Conservation (phyloP, 2,797 vertebrate genomes). For the Enteromius trimaculatus region DNA sequence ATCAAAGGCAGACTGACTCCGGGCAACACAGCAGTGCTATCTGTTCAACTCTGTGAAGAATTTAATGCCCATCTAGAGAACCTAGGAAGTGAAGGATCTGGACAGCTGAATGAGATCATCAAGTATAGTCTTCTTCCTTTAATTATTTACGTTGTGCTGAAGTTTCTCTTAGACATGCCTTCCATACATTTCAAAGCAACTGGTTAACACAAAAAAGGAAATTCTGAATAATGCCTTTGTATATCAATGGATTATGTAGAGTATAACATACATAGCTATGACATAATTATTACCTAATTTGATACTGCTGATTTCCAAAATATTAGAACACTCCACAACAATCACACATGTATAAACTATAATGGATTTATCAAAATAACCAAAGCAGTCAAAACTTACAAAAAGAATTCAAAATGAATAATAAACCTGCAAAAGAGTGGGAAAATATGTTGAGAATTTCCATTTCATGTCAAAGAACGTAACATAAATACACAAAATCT, state of each 20-base stretch:
- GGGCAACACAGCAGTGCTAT: conserved; percentile 68
- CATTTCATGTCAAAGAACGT: neutral
- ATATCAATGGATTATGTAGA: neutral
- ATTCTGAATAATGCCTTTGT: neutral
- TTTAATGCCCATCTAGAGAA: conserved; percentile 72
- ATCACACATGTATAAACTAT: neutral
- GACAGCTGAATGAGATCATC: conserved; percentile 73
- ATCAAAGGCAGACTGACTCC: conserved; percentile 78
- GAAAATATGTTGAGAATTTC: neutral
- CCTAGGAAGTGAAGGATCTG: conserved; percentile 69
- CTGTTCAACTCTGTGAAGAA: conserved; percentile 70
- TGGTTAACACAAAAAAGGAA: neutral
- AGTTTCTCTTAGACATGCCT: neutral
- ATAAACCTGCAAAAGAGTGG: neutral
- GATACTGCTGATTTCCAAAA: neutral
- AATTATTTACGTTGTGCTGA: conserved; percentile 37
- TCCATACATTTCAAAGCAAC: neutral
- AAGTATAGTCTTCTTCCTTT: conserved; percentile 70
- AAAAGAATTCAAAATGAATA: neutral
- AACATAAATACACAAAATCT: neutral
- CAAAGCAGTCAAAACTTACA: neutral
- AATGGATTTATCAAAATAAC: neutral
- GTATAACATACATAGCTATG: neutral
- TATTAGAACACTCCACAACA: neutral
- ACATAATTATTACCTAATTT: neutral